Percentiles rank a stretch among this genome's conserved stretches.
These are phyloP conservation scores for Cotesia chilonis DNA, from an alignment of 1,140 invertebrate genomes.

Conservation along the genomic window DNA sequence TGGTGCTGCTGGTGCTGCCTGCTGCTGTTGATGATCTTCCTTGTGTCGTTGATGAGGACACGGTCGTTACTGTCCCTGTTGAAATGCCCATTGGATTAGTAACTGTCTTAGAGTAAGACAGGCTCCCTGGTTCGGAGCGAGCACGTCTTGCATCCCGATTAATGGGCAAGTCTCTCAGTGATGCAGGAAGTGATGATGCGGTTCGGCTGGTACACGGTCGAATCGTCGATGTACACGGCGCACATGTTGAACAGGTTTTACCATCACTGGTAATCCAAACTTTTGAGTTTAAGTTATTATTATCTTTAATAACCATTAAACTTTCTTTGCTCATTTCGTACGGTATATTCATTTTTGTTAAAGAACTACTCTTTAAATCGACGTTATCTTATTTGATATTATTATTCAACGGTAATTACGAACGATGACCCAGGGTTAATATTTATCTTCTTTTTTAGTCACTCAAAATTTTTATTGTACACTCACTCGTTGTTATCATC, in stretches of 20 bases:
- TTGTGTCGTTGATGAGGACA: conserved; percentile 22
- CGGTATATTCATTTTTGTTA: neutral
- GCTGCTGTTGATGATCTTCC: neutral
- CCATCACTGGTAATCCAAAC: no score
- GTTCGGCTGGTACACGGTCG: neutral
- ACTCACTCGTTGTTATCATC: conserved; percentile 4
- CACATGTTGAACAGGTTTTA: conserved; percentile 7
- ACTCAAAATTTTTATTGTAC: neutral
- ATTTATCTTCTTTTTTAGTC: conserved; percentile 10
- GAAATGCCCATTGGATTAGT: neutral
- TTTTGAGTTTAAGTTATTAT: no score
- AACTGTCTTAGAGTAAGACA: no score
- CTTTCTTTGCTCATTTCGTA: neutral
- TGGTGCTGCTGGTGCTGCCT: neutral
- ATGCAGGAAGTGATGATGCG: conserved; percentile 18
- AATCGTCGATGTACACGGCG: conserved; percentile 19
- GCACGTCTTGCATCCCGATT: conserved; percentile 2
- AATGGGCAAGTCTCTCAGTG: conserved; percentile 8
- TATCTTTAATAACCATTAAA: no score
- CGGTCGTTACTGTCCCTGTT: conserved; percentile 13
- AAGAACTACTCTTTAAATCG: neutral
- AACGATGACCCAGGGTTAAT: neutral
- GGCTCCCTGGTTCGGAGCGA: neutral
- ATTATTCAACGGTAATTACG: neutral
- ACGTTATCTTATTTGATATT: neutral